phyloP scores from a whole-genome alignment of 2,113 vertebrate genomes.

The Malurus melanocephalus region DNA sequence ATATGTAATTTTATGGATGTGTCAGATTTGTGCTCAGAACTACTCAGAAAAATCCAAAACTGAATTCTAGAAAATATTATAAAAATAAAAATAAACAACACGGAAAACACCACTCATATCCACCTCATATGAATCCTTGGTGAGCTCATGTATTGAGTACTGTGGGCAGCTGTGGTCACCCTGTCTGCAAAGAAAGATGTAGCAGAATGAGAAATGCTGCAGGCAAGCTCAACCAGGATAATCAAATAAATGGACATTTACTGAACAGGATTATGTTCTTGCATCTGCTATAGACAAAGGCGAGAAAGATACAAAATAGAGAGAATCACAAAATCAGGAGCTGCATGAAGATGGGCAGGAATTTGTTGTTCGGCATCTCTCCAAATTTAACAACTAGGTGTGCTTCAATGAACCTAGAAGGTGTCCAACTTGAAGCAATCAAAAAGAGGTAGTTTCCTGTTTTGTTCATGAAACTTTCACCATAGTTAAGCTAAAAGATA shows the following conservation, averaged over 20 bases:
- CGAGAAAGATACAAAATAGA: neutral
- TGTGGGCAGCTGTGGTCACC: neutral
- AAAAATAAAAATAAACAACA: neutral
- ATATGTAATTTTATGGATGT: neutral
- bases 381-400: neutral
- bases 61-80: neutral
- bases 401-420: neutral
- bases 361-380: neutral
- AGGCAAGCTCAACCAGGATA: neutral
- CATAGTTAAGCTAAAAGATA: neutral
- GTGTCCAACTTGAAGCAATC: neutral
- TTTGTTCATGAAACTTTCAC: neutral
- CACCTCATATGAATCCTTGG: neutral
- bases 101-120: neutral
- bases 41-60: neutral
- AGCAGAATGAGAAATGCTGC: neutral
- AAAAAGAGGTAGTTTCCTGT: neutral
- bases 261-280: neutral
- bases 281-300: neutral
- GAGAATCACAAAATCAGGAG: neutral
- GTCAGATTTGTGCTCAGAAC: neutral
- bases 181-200: neutral
- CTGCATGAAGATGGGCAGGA: neutral
- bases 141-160: neutral
- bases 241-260: neutral